Percentiles rank a stretch among this genome's conserved stretches.
phyloP scores from a whole-genome alignment of 2,113 vertebrate genomes.

The Garra rufa region DNA sequence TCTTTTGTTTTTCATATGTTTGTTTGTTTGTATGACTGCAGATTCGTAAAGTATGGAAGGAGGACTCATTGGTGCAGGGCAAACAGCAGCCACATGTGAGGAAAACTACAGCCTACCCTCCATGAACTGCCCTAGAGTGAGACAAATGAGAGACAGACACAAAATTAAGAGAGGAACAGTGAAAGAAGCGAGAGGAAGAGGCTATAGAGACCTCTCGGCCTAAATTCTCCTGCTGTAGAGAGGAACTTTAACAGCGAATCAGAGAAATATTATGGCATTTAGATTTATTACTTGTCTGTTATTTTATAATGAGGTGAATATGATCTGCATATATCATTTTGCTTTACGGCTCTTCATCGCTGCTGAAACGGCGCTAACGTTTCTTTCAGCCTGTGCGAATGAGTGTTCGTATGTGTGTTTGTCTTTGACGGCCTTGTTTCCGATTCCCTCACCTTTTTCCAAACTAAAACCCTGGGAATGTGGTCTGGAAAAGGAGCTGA shows the following conservation, averaged over 20 bases:
- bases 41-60: conserved; percentile 91
- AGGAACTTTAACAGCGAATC: conserved; percentile 35
- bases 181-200: conserved; percentile 42
- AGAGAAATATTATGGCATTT: conserved; percentile 42
- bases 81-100: conserved; percentile 78
- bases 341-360: conserved; percentile 45
- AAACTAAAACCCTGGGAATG: conserved; percentile 34
- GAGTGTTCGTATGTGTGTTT: conserved; percentile 4
- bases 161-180: conserved; percentile 34
- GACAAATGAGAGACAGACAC: conserved; percentile 54
- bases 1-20: conserved; percentile 65
- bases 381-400: conserved; percentile 11
- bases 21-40: conserved; percentile 77
- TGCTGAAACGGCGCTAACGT: conserved; percentile 21
- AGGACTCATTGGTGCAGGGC: conserved; percentile 72
- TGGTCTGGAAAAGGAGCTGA: neutral
- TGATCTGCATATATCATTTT: conserved; percentile 38
- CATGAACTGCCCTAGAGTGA: conserved; percentile 62
- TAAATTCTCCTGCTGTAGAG: conserved; percentile 45
- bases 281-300: conserved; percentile 24
- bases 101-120: conserved; percentile 66
- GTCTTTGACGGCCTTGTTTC: conserved; percentile 10
- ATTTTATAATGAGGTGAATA: conserved; percentile 26
- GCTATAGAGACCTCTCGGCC: neutral
- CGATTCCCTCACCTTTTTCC: neutral